Percentiles rank a stretch among this genome's conserved stretches.
Conservation (phyloP, 2,797 vertebrate species). For the Onychomys torridus region DNA sequence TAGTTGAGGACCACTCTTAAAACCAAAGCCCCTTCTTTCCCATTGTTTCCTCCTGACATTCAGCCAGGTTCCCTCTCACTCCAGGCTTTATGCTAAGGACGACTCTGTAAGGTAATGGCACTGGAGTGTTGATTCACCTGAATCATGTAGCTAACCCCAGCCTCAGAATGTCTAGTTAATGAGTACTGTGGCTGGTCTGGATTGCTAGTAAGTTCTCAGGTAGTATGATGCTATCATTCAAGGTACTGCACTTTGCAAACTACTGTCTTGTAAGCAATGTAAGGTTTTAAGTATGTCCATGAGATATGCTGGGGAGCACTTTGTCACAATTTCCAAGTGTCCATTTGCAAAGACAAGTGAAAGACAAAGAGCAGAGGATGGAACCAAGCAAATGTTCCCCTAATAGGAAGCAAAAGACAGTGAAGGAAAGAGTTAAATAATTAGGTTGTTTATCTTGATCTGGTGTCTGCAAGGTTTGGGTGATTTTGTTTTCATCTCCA, state of each 20-base stretch:
- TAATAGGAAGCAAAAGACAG: background rate
- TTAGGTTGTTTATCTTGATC: conserved; percentile 63
- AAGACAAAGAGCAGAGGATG: conserved; percentile 18
- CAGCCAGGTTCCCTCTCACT: background rate
- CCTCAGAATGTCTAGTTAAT: conserved; percentile 3
- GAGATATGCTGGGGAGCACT: background rate
- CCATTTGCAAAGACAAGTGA: conserved; percentile 46
- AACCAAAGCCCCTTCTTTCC: conserved; percentile 3
- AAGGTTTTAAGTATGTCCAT: background rate
- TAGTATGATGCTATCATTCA: background rate
- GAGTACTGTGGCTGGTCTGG: background rate
- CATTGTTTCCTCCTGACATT: conserved; percentile 3
- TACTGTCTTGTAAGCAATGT: background rate
- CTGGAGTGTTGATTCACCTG: background rate
- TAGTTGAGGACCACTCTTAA: conserved; percentile 7
- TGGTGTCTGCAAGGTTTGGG: background rate
- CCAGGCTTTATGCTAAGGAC: background rate
- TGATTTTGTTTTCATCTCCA: conserved; percentile 37
- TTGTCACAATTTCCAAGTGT: background rate
- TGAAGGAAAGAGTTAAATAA: conserved; percentile 68
- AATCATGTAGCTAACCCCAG: background rate
- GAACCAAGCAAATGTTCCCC: conserved; percentile 28
- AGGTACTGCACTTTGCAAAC: background rate
- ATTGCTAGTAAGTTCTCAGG: background rate
- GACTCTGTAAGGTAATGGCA: background rate